Evolutionary conservation across 2,888 invertebrate species (phyloP).

Genomic region (Pheosia tremula): DNA sequence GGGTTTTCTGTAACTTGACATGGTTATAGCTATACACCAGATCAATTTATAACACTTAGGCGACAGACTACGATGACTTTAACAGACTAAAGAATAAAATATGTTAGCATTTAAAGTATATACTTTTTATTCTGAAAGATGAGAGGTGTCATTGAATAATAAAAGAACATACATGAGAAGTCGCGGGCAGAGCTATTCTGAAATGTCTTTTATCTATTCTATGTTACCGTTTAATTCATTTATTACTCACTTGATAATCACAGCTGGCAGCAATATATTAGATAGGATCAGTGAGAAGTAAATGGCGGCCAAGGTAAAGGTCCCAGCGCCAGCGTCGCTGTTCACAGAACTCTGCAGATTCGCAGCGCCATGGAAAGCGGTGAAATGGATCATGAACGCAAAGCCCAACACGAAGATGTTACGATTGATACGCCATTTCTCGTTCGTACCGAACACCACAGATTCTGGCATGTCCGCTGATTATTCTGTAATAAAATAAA

Average conservation of each 20-base stretch:
- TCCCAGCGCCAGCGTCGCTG: constrained; percentile 91
- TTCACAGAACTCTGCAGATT: constrained; percentile 95
- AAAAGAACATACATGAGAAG: too few species aligned
- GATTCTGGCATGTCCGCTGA: constrained; percentile 49
- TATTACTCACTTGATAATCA: constrained; percentile 89
- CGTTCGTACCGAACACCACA: constrained; percentile 81
- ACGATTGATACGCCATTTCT: constrained; percentile 91
- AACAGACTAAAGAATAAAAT: too few species aligned
- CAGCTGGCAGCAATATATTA: constrained; percentile 94
- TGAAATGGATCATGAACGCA: constrained; percentile 96
- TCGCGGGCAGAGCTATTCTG: too few species aligned
- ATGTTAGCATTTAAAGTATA: too few species aligned
- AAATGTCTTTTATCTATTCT: too few species aligned
- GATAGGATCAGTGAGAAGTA: constrained; percentile 95
- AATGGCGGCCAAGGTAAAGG: constrained; percentile 92
- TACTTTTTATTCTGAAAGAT: too few species aligned
- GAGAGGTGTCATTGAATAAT: too few species aligned
- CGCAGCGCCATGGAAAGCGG: constrained; percentile 94
- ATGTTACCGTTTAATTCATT: too few species aligned
- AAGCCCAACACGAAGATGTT: constrained; percentile 94
- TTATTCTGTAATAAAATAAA: constrained; percentile 3
- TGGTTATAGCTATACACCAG: too few species aligned
- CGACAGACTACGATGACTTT: too few species aligned
- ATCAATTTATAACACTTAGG: too few species aligned
- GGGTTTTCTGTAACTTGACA: too few species aligned